Conservation (phyloP, 2,888 invertebrate genomes). For the Perdita meconis region DNA sequence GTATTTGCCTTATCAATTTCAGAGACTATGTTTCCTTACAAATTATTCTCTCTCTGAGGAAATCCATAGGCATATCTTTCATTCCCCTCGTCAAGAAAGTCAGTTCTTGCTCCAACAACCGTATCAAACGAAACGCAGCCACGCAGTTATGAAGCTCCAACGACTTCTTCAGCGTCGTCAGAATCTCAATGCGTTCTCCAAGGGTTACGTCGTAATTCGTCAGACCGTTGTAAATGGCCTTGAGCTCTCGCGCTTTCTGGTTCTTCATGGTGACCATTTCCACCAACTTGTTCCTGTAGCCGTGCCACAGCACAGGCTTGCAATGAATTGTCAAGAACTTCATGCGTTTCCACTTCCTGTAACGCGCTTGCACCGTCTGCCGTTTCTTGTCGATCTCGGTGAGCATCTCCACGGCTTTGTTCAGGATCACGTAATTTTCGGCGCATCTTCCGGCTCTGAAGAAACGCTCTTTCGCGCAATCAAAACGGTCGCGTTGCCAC, state of each 20-base stretch:
- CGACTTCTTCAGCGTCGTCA: conserved; percentile 89
- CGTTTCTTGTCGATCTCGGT: conserved; percentile 89
- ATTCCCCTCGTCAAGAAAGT: conserved; percentile 88
- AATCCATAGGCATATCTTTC: conserved; percentile 86
- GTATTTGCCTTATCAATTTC: neutral
- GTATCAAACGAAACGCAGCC: conserved; percentile 86
- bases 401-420: conserved; percentile 90
- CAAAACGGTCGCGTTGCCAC: conserved; percentile 88
- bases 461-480: conserved; percentile 87
- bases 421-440: conserved; percentile 89
- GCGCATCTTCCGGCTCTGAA: conserved; percentile 89
- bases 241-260: conserved; percentile 91
- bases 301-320: conserved; percentile 91
- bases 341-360: conserved; percentile 86
- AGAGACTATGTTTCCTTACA: conserved; percentile 66
- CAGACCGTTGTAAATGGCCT: conserved; percentile 90
- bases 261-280: conserved; percentile 93
- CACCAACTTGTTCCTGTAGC: conserved; percentile 89
- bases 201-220: conserved; percentile 86
- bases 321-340: conserved; percentile 89
- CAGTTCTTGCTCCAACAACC: conserved; percentile 90
- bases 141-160: conserved; percentile 87
- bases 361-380: conserved; percentile 87
- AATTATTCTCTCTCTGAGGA: conserved; percentile 88
- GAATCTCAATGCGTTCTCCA: conserved; percentile 89